Conservation (phyloP, 23 tunicate genomes). For the Clavelina lepadiformis region DNA sequence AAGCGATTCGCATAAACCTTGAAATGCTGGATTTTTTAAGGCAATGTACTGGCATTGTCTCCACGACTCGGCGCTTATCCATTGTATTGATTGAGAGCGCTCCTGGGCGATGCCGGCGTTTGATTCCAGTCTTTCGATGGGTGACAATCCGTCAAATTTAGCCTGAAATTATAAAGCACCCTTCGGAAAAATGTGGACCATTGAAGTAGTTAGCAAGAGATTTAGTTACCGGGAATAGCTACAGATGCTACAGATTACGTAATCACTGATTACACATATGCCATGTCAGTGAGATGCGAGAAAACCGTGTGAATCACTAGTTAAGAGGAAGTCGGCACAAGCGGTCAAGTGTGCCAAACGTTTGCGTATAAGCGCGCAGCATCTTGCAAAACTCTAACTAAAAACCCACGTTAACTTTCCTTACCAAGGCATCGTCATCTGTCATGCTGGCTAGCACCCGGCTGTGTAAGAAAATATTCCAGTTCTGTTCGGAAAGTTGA, state of each 20-base stretch:
- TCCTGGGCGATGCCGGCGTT: constrained; percentile 29
- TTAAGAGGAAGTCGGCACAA: neutral
- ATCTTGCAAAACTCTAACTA: too few relatives aligned
- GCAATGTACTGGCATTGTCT: constrained; percentile 79
- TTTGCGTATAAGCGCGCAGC: neutral
- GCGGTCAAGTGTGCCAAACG: neutral
- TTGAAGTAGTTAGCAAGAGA: too few relatives aligned
- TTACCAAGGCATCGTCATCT: constrained; percentile 64
- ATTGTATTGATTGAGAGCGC: constrained; percentile 23
- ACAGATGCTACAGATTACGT: too few relatives aligned
- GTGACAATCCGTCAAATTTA: constrained; percentile 33
- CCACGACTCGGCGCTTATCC: constrained; percentile 59
- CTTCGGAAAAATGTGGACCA: too few relatives aligned
- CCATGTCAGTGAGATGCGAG: too few relatives aligned
- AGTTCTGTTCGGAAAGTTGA: constrained; percentile 57
- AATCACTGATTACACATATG: too few relatives aligned
- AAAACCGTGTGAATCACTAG: neutral
- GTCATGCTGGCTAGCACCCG: constrained; percentile 88
- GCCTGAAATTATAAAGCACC: too few relatives aligned
- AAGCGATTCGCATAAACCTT: constrained; percentile 38
- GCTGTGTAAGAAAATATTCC: constrained; percentile 84
- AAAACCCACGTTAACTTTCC: too few relatives aligned
- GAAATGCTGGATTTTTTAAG: constrained; percentile 43
- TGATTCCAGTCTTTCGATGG: constrained; percentile 54
- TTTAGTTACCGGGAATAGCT: too few relatives aligned